Evolutionary conservation across 1,140 invertebrate genomes (phyloP), one percentile per base, ranked within the genome.

Genomic region (Ectropis grisescens): DNA sequence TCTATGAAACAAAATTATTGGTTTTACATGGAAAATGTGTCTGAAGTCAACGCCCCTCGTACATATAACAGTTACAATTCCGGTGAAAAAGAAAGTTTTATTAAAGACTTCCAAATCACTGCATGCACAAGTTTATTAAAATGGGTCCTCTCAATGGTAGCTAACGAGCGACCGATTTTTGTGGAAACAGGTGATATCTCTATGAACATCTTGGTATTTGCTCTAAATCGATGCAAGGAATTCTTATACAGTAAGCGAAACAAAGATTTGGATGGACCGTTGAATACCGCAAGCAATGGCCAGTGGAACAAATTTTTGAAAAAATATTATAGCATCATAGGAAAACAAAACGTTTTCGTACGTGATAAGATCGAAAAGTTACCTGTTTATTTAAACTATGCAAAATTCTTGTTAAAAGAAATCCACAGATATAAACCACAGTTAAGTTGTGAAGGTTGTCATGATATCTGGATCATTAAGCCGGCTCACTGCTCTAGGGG

Each of bases 381-480:
- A 11, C 71, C 80, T 13, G 54, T 84, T 45, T 84, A 82, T 51
- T 54, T 85, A 16, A 76, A 83, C 22, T 84, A 85, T 49, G 82
- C 84, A 0, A 82, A 82, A 29, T 79, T 82, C 35, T 72, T 88
- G 11, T 58, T 92, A n/a, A 82, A 85, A 26, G 79, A 86, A 59
- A 75, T 92, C 43, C 64, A 84, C 51, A 76, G 76, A 42, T 76
- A 85, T 58, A 88, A 89, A 79, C 87, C 88, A 9, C 86, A 91
- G 67, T 66, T 90, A 41, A 69, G 87, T 12, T 83, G 90, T 41
- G 95, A 95, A 75, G 94, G 94, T 2, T 84, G 84, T 28, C 87
- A 88, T 46, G 96, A 97, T 79, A 87, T 96, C 33, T 97, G 96
- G 95, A 97, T 98, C 41, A 85, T 97, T 9, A 98, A 98, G 75